These are phyloP conservation scores for Amblyjoppa proteus DNA, from an alignment of 2,888 invertebrate genomes.

Conservation along the genomic window DNA sequence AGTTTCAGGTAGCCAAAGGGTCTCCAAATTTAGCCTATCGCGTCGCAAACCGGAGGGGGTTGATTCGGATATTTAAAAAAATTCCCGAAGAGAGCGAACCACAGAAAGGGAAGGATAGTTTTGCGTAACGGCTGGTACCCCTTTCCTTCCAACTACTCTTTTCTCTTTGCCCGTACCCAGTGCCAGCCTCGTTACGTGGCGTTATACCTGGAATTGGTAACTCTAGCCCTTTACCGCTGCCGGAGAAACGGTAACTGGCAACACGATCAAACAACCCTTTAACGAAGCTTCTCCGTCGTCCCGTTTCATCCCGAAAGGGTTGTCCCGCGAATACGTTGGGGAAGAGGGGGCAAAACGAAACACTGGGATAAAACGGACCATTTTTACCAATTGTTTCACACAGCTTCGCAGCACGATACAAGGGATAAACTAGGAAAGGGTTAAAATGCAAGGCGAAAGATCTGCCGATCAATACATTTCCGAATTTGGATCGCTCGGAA, in stretches of 20 bases:
- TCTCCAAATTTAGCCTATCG: conserved; percentile 54
- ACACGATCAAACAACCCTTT: conserved; percentile 62
- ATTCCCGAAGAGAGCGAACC: conserved; percentile 72
- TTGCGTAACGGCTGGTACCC: conserved; percentile 80
- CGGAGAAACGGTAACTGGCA: conserved; percentile 31
- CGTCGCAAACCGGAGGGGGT: conserved; percentile 69
- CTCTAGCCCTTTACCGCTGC: conserved; percentile 72
- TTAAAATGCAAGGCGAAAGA: background rate
- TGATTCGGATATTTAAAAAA: conserved; percentile 85
- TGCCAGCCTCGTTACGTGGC: conserved; percentile 33
- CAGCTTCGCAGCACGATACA: too few relatives aligned
- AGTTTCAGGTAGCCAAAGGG: conserved; percentile 77
- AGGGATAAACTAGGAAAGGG: background rate
- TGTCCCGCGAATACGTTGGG: conserved; percentile 17
- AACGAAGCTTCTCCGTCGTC: conserved; percentile 49
- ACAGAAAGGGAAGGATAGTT: conserved; percentile 72
- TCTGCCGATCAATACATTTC: conserved; percentile 20
- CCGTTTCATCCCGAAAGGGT: conserved; percentile 27
- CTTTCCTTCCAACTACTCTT: conserved; percentile 55
- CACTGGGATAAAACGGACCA: too few relatives aligned
- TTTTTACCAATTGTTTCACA: too few relatives aligned
- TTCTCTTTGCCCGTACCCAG: conserved; percentile 52
- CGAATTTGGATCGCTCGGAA: conserved; percentile 5
- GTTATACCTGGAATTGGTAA: conserved; percentile 79
- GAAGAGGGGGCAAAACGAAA: background rate